Conservation (phyloP, 2,113 vertebrate genomes). For the Arvicanthis niloticus region DNA sequence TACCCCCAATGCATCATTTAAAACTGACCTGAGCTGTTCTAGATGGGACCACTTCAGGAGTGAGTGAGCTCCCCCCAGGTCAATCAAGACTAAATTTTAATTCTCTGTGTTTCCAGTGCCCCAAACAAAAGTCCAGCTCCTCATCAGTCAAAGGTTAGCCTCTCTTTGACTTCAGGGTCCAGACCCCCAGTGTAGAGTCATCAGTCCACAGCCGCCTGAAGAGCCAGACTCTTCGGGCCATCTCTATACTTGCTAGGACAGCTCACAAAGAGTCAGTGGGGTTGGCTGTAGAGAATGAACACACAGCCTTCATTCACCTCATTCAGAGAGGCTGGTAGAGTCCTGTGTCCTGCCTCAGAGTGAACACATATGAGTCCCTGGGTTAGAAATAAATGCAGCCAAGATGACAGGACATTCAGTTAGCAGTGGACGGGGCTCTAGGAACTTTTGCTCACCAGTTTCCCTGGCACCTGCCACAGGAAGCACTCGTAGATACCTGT, state of each 20-base stretch:
- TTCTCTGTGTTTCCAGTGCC: neutral
- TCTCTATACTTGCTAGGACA: neutral
- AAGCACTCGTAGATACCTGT: neutral
- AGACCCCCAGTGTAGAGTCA: neutral
- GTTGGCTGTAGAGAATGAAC: neutral
- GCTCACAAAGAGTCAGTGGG: neutral
- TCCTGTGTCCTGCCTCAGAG: neutral
- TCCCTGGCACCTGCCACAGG: neutral
- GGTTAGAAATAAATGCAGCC: neutral
- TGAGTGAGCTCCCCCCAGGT: neutral
- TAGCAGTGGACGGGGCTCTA: neutral
- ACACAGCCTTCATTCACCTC: neutral
- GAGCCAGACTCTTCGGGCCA: neutral
- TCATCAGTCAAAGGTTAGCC: neutral
- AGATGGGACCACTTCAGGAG: neutral
- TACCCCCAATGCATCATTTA: accelerated
- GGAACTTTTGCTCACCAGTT: neutral
- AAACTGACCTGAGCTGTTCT: neutral
- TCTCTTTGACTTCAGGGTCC: neutral
- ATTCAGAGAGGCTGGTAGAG: neutral
- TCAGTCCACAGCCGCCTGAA: neutral
- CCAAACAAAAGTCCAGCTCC: neutral
- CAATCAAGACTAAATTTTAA: accelerated
- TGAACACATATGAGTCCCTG: neutral
- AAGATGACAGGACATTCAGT: neutral